phyloP scores from a whole-genome alignment of 2,888 invertebrate species.

The Gnatocerus cornutus region DNA sequence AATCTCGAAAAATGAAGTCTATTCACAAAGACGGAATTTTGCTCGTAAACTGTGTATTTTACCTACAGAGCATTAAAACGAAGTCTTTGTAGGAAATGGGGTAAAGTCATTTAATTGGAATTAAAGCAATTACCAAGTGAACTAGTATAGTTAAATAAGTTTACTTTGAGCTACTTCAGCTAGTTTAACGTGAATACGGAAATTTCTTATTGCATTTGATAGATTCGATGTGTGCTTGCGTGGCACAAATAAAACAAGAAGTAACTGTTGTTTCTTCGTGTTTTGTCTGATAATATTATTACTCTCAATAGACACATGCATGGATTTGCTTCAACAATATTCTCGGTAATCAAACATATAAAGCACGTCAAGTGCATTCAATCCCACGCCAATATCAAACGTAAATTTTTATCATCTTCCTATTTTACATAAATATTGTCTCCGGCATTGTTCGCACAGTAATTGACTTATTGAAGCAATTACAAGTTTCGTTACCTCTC shows the following conservation, averaged over 20 bases:
- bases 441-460: too few species aligned
- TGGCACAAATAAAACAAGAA: too few species aligned
- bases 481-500: constrained; percentile 43
- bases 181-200: neutral
- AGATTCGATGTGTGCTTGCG: too few species aligned
- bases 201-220: neutral
- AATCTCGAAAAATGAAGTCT: constrained; percentile 7
- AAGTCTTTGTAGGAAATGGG: constrained; percentile 7
- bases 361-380: too few species aligned
- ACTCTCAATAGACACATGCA: too few species aligned
- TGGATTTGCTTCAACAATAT: too few species aligned
- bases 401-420: too few species aligned
- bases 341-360: too few species aligned
- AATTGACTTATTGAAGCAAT: constrained; percentile 46
- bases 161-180: constrained; percentile 9
- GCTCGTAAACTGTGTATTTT: constrained; percentile 7
- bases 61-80: constrained; percentile 9
- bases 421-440: too few species aligned
- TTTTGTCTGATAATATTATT: too few species aligned
- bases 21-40: constrained; percentile 22
- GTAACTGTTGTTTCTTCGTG: too few species aligned
- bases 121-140: constrained; percentile 22
- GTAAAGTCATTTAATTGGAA: neutral
- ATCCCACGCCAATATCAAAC: too few species aligned
- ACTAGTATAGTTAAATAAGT: constrained; percentile 25